These are phyloP conservation scores for Colius striatus DNA, from an alignment of 2,113 vertebrate species.

Conservation along the genomic window DNA sequence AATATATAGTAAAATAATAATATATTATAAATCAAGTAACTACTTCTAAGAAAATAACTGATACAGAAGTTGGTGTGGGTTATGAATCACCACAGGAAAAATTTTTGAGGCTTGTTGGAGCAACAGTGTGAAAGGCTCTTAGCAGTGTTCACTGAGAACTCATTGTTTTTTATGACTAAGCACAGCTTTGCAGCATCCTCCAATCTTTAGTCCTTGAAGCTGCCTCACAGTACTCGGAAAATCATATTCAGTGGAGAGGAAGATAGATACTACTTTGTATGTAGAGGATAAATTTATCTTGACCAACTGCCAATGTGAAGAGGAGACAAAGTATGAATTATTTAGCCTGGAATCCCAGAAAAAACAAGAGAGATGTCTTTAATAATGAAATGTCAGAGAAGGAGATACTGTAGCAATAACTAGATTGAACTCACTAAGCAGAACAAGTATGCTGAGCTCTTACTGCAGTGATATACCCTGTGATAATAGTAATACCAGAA, in stretches of 20 bases:
- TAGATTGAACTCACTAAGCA: neutral
- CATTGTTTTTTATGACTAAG: neutral
- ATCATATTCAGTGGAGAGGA: neutral
- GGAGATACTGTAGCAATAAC: constrained; percentile 33
- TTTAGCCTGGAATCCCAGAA: neutral
- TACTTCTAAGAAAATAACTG: neutral
- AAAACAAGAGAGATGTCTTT: constrained; percentile 39
- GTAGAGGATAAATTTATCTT: neutral
- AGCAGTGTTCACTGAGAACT: neutral
- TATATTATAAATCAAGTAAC: neutral
- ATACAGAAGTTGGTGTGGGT: neutral
- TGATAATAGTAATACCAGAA: neutral
- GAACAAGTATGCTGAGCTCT: neutral
- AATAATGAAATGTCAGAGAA: constrained; percentile 41
- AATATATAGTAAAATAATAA: neutral
- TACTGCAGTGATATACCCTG: neutral
- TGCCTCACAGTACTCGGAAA: neutral
- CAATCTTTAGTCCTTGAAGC: neutral
- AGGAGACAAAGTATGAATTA: neutral
- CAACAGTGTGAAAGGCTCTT: neutral
- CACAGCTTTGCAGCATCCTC: neutral
- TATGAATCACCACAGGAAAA: neutral
- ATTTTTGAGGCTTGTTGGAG: neutral
- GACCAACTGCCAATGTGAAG: neutral
- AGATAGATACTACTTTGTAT: neutral